Percentiles rank a stretch among this genome's conserved stretches.
Conservation (phyloP, 2,113 vertebrate species). For the Phalacrocorax carbo region DNA sequence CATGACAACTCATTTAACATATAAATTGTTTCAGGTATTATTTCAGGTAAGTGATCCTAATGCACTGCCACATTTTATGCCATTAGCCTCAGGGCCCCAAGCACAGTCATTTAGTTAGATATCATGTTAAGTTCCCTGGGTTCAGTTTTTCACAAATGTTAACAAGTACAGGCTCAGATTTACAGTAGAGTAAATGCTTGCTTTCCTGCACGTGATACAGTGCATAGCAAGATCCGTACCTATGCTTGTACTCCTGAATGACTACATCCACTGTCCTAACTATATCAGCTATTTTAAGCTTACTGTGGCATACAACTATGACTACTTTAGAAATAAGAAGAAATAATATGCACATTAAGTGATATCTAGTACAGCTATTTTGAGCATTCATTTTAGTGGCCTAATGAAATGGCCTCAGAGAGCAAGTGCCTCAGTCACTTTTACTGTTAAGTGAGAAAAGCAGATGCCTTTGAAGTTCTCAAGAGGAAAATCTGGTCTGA, state of each 20-base stretch:
- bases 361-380: neutral
- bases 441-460: neutral
- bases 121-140: neutral
- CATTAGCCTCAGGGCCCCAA: neutral
- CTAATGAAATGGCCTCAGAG: neutral
- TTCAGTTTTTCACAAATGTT: neutral
- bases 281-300: neutral
- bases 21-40: neutral
- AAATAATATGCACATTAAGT: neutral
- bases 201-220: neutral
- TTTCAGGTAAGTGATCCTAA: slow-evolving; percentile 5
- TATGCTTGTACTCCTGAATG: neutral
- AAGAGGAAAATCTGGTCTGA: neutral
- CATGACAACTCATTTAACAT: neutral
- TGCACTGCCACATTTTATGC: neutral
- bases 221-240: neutral
- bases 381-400: neutral
- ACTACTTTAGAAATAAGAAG: neutral
- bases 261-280: neutral
- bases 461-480: neutral
- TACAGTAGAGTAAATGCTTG: neutral
- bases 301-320: neutral
- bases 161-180: neutral
- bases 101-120: neutral
- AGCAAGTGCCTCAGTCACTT: neutral